Percentiles rank a stretch among this genome's conserved stretches.
phyloP scores from a whole-genome alignment of 2,113 vertebrate species.

The Ailurus styani region DNA sequence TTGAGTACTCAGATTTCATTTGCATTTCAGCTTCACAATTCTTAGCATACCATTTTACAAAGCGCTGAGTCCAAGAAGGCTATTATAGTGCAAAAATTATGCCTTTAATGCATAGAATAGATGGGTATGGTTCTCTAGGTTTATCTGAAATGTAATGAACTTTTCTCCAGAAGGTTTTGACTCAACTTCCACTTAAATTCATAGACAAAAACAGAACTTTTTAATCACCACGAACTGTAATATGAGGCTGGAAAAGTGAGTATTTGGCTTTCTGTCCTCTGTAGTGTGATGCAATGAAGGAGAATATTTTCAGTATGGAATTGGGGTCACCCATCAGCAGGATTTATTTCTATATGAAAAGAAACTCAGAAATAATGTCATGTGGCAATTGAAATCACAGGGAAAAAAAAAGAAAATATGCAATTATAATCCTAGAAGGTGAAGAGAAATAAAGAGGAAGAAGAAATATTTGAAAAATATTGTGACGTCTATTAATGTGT shows the following conservation, averaged over 20 bases:
- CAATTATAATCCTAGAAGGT: background rate
- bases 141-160: background rate
- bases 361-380: background rate
- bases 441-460: background rate
- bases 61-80: background rate
- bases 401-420: background rate
- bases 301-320: background rate
- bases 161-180: background rate
- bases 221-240: background rate
- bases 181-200: slow-evolving; percentile 11
- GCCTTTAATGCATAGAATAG: background rate
- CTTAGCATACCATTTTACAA: background rate
- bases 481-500: slow-evolving; percentile 34
- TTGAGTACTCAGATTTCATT: background rate
- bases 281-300: background rate
- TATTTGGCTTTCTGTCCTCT: background rate
- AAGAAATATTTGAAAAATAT: background rate
- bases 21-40: background rate
- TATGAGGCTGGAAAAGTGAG: background rate
- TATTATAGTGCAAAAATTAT: background rate
- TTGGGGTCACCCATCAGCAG: background rate
- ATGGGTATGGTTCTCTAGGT: background rate
- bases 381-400: background rate
- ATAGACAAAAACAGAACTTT: background rate
- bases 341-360: background rate